phyloP scores from a whole-genome alignment of 2,888 invertebrate genomes.

The Drosophila quinaria region DNA sequence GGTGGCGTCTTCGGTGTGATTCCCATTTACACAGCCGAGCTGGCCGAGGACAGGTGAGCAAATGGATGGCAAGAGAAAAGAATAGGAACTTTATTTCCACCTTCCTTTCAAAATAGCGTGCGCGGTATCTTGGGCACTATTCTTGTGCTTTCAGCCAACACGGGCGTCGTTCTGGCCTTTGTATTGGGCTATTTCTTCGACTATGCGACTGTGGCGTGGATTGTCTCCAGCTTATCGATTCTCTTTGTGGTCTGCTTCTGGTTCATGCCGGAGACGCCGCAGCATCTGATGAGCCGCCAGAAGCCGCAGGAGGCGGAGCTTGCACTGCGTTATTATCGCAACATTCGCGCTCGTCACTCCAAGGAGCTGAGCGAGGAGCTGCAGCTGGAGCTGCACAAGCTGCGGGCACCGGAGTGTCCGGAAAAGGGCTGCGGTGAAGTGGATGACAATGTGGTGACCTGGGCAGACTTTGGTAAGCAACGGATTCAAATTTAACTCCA shows the following conservation, averaged over 20 bases:
- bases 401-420: slow-evolving; percentile 62
- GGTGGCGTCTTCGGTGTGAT: slow-evolving; percentile 80
- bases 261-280: slow-evolving; percentile 84
- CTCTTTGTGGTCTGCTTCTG: slow-evolving; percentile 74
- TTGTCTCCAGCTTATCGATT: slow-evolving; percentile 68
- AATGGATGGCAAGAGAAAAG: neutral
- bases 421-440: slow-evolving; percentile 26
- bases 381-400: slow-evolving; percentile 78
- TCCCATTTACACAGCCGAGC: slow-evolving; percentile 82
- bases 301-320: slow-evolving; percentile 81
- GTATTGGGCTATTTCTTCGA: slow-evolving; percentile 77
- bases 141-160: slow-evolving; percentile 81
- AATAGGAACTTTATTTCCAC: neutral
- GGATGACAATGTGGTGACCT: slow-evolving; percentile 52
- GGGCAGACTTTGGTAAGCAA: slow-evolving; percentile 81
- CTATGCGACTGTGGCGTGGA: slow-evolving; percentile 74
- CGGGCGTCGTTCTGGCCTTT: slow-evolving; percentile 81
- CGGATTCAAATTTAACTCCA: neutral
- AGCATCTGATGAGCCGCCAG: slow-evolving; percentile 73
- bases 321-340: slow-evolving; percentile 82
- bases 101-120: slow-evolving; percentile 58
- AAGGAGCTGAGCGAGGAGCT: slow-evolving; percentile 75
- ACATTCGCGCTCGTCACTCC: slow-evolving; percentile 63
- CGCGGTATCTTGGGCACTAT: slow-evolving; percentile 84
- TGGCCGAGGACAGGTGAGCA: slow-evolving; percentile 81